These are phyloP conservation scores for Sebastes variabilis DNA, from an alignment of 2,797 vertebrate genomes.

Conservation along the genomic window DNA sequence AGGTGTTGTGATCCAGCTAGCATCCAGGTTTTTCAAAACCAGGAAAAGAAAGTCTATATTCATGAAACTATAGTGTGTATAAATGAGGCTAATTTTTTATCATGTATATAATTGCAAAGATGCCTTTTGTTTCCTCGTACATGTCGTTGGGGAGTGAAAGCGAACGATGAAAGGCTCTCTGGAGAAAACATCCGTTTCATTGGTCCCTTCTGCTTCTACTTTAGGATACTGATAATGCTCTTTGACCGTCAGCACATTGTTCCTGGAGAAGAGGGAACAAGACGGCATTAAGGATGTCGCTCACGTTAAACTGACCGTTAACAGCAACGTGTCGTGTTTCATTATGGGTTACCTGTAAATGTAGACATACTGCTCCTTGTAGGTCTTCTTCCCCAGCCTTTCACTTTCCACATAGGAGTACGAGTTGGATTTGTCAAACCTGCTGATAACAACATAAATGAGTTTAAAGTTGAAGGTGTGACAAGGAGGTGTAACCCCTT, in stretches of 20 bases:
- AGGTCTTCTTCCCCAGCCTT: conserved; percentile 82
- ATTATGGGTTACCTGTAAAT: conserved; percentile 82
- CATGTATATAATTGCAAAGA: neutral
- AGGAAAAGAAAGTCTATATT: neutral
- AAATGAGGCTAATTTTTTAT: neutral
- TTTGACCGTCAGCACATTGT: conserved; percentile 78
- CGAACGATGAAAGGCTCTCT: conserved; percentile 84
- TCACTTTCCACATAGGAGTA: conserved; percentile 83
- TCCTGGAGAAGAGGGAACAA: conserved; percentile 61
- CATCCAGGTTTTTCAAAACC: neutral
- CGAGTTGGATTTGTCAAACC: conserved; percentile 78
- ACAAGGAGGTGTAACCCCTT: neutral
- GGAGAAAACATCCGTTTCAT: conserved; percentile 77
- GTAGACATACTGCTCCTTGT: conserved; percentile 90
- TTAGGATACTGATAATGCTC: conserved; percentile 81
- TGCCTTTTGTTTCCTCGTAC: conserved; percentile 60
- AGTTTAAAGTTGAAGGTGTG: neutral
- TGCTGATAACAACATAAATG: conserved; percentile 35
- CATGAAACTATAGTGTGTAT: neutral
- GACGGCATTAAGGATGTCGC: neutral
- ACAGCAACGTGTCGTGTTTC: fast-evolving
- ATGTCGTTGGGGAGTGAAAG: conserved; percentile 81
- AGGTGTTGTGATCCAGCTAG: neutral
- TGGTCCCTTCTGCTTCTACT: conserved; percentile 50
- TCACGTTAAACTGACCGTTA: neutral